Conservation (phyloP, 2,888 invertebrate species). For the Mythimna vitellina region DNA sequence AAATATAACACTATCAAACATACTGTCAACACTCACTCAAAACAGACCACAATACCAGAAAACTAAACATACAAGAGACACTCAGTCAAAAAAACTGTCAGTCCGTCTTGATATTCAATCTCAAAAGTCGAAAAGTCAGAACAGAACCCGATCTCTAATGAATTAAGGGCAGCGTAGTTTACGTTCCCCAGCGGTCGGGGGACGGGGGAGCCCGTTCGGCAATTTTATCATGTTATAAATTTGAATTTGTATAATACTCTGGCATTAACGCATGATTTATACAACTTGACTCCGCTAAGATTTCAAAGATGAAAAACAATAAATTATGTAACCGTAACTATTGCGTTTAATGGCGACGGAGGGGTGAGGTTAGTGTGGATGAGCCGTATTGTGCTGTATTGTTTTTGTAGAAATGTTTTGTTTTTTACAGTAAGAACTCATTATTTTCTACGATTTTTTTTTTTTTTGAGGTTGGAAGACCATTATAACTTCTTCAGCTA, state of each 20-base stretch:
- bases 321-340: slow-evolving; percentile 89
- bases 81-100: slow-evolving; percentile 5
- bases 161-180: slow-evolving; percentile 86
- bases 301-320: slow-evolving; percentile 91
- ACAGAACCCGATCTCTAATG: slow-evolving; percentile 76
- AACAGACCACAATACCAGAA: neutral
- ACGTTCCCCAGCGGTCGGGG: slow-evolving; percentile 68
- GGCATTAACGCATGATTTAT: slow-evolving; percentile 91
- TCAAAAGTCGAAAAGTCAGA: slow-evolving; percentile 57
- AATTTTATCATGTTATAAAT: slow-evolving; percentile 91
- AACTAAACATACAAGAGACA: neutral
- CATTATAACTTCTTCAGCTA: too few relatives aligned
- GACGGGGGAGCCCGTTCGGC: slow-evolving; percentile 84
- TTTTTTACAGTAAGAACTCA: too few relatives aligned
- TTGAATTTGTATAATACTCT: slow-evolving; percentile 90
- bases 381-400: slow-evolving; percentile 35
- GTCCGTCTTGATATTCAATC: slow-evolving; percentile 46
- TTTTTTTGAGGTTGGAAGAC: too few relatives aligned
- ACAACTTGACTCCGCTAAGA: slow-evolving; percentile 90
- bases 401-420: neutral
- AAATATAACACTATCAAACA: neutral
- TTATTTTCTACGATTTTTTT: too few relatives aligned
- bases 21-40: neutral
- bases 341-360: slow-evolving; percentile 85
- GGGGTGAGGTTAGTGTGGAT: slow-evolving; percentile 71